Conservation (phyloP, 2,797 vertebrate genomes). For the Anas capensis region DNA sequence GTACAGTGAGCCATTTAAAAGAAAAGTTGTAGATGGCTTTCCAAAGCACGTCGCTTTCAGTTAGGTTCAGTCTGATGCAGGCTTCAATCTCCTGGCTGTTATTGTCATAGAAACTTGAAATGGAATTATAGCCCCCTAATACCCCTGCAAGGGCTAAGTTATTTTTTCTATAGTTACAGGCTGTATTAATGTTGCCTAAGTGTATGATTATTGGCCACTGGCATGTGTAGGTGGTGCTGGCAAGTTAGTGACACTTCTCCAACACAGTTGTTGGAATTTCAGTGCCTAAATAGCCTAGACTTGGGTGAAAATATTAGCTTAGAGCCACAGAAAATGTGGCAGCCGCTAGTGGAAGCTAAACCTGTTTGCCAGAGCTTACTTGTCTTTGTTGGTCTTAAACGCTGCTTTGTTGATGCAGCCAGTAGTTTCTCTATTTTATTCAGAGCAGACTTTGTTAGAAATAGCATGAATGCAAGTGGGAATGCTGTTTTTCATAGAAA, state of each 20-base stretch:
- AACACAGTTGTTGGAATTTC: not conserved
- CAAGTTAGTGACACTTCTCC: not conserved
- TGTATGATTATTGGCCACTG: conserved; percentile 10
- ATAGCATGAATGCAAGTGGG: not conserved
- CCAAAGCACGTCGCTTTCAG: conserved; percentile 70
- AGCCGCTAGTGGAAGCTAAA: not conserved
- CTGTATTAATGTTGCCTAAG: not conserved
- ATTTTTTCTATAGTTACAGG: conserved; percentile 37
- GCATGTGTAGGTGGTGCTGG: not conserved
- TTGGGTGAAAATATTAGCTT: not conserved
- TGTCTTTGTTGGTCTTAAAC: not conserved
- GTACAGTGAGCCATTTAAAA: conserved; percentile 55
- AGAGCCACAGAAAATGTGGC: not conserved
- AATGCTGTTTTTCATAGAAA: not conserved
- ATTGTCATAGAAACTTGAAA: conserved; percentile 43
- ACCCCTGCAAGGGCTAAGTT: conserved; percentile 42
- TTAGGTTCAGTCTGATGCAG: conserved; percentile 55
- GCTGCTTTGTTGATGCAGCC: not conserved
- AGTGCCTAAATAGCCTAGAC: not conserved
- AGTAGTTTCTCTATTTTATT: not conserved
- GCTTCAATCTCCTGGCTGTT: conserved; percentile 44
- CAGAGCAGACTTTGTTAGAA: not conserved
- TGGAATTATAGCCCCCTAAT: conserved; percentile 54
- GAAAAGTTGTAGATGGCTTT: conserved; percentile 66
- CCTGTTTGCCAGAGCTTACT: not conserved